A percentile compares a stretch with the other conserved stretches of the same genome.
Conservation (phyloP, 2,797 vertebrate genomes). For the Onychomys arenicola region DNA sequence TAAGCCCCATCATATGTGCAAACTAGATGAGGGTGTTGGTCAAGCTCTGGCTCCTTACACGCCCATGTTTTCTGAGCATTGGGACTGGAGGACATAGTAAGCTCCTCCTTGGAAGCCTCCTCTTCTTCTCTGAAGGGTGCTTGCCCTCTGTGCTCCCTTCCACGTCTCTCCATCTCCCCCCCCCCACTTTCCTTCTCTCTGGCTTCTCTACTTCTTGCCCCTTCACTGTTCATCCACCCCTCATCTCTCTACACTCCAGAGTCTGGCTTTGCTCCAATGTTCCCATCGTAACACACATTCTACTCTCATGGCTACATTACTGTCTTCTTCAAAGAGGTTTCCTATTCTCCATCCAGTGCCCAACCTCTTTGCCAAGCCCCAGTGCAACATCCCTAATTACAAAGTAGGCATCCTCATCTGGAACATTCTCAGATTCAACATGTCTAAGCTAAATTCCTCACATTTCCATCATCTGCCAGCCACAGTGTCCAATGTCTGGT, state of each 20-base stretch:
- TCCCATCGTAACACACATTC: background rate
- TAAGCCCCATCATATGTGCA: background rate
- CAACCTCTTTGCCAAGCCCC: background rate
- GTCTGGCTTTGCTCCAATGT: background rate
- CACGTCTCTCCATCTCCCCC: too few species aligned
- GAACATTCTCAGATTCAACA: slow-evolving; percentile 23
- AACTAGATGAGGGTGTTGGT: background rate
- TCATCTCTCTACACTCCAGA: background rate
- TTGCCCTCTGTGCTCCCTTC: background rate
- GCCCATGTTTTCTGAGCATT: background rate
- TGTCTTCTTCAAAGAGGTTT: slow-evolving; percentile 13
- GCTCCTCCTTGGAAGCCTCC: background rate
- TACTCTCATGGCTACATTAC: background rate
- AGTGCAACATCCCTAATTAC: background rate
- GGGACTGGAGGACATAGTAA: background rate
- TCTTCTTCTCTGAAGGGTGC: background rate
- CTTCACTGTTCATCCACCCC: background rate
- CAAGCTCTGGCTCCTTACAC: background rate
- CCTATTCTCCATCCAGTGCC: background rate
- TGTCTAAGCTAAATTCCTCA: background rate
- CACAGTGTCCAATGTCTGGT: background rate
- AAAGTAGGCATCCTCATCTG: background rate
- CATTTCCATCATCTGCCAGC: background rate
- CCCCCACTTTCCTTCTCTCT: background rate
- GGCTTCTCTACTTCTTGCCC: background rate